A percentile compares a stretch with the other conserved stretches of the same genome.
Evolutionary conservation across 2,113 vertebrate species (phyloP).

Genomic region (Megaceryle torquata): DNA sequence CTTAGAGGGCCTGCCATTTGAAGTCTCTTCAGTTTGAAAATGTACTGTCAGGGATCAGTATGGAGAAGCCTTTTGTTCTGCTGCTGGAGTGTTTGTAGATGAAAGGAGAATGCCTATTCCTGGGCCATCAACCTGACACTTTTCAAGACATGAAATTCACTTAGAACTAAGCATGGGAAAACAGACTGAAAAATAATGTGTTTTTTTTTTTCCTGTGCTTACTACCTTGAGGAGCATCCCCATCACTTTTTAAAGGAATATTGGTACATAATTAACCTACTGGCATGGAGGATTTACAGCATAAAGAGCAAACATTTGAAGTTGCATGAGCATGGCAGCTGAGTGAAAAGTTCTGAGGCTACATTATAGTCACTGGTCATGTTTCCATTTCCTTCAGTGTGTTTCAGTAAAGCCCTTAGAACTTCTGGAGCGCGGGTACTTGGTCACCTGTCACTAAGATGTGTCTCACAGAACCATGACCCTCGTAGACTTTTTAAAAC

Average conservation of each 20-base stretch:
- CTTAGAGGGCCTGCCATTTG: conserved; percentile 13
- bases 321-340: not conserved
- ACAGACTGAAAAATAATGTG: not conserved
- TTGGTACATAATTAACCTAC: not conserved
- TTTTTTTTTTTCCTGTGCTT: not conserved
- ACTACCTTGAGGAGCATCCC: not conserved
- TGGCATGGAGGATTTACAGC: not conserved
- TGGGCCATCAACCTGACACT: conserved; percentile 20
- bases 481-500: not conserved
- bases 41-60: not conserved
- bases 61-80: conserved; percentile 41
- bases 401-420: not conserved
- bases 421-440: not conserved
- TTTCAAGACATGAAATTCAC: not conserved
- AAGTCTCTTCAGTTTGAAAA: conserved; percentile 8
- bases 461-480: not conserved
- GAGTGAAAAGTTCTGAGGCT: not conserved
- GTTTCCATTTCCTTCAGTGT: not conserved
- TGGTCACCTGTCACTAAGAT: not conserved
- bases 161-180: not conserved
- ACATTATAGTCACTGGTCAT: not conserved
- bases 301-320: not conserved
- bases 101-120: not conserved
- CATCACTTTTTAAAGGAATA: not conserved
- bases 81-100: conserved; percentile 34